A percentile compares a stretch with the other conserved stretches of the same genome.
Conservation (phyloP, 2,888 invertebrate species). For the Sycophila texana region DNA sequence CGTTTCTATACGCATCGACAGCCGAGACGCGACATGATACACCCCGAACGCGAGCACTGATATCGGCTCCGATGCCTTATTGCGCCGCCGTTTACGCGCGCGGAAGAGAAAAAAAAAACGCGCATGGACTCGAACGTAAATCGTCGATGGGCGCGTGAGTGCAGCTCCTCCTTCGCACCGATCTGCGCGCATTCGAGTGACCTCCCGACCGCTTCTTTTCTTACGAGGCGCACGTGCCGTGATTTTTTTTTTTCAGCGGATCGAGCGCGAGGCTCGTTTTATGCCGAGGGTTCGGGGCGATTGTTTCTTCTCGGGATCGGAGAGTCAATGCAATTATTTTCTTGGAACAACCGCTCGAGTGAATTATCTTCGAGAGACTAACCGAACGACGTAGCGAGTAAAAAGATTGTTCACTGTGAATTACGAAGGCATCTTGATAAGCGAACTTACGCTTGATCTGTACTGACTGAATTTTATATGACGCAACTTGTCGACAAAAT, state of each 20-base stretch:
- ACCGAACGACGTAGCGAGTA: no score
- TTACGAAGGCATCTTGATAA: no score
- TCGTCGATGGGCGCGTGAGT: neutral
- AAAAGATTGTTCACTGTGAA: no score
- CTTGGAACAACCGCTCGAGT: conserved; percentile 13
- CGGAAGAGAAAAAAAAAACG: neutral
- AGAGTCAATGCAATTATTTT: conserved; percentile 23
- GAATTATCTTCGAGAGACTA: no score
- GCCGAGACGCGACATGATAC: conserved; percentile 16
- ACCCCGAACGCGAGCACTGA: conserved; percentile 13
- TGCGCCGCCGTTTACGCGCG: conserved; percentile 24
- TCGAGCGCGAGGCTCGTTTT: neutral
- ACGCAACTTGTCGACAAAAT: no score
- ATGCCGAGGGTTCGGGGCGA: neutral
- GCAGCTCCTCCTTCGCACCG: neutral
- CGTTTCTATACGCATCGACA: conserved; percentile 5
- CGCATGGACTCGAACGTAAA: neutral
- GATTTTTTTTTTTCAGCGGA: neutral
- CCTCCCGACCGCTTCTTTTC: neutral
- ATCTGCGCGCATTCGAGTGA: neutral
- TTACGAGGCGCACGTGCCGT: neutral
- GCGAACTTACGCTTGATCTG: no score
- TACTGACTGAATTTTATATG: no score
- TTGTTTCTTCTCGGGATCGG: conserved; percentile 15
- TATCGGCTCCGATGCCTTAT: conserved; percentile 35